A percentile compares a stretch with the other conserved stretches of the same genome.
These are phyloP conservation scores for Marmota monax DNA, from an alignment of 2,113 vertebrate genomes.

Conservation along the genomic window DNA sequence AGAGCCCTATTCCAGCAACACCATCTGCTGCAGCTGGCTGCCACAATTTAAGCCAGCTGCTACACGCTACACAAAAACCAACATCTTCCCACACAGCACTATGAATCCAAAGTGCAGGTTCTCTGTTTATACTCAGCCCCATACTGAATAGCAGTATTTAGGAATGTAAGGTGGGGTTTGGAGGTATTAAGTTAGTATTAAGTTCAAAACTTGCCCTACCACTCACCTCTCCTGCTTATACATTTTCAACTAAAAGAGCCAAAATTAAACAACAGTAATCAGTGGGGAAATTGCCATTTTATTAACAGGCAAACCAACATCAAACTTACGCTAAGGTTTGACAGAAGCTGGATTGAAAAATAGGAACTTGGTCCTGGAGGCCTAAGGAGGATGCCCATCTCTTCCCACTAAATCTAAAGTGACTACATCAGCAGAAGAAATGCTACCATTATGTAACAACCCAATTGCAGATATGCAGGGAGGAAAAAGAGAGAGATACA, in stretches of 20 bases:
- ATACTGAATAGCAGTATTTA: constrained; percentile 24
- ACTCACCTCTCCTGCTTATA: background rate
- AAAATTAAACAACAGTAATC: constrained; percentile 5
- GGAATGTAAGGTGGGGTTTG: constrained; percentile 24
- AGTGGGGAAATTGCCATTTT: constrained; percentile 29
- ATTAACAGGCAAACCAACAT: background rate
- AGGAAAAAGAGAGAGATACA: background rate
- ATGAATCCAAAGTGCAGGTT: constrained; percentile 17
- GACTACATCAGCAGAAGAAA: background rate
- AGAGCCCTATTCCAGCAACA: background rate
- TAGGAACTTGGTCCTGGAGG: background rate
- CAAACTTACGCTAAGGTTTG: background rate
- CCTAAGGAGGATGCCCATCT: background rate
- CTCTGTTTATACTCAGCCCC: background rate
- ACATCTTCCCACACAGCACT: constrained; percentile 49
- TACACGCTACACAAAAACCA: background rate
- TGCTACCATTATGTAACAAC: background rate
- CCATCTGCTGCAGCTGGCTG: constrained; percentile 68
- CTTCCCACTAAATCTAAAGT: background rate
- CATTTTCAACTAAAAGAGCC: constrained; percentile 24
- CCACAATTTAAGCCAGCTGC: constrained; percentile 50
- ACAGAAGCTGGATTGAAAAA: constrained; percentile 18
- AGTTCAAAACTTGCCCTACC: background rate
- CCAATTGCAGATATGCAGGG: background rate
- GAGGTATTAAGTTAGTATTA: background rate